phyloP scores from a whole-genome alignment of 2,888 invertebrate genomes.

The Conus canariensis region DNA sequence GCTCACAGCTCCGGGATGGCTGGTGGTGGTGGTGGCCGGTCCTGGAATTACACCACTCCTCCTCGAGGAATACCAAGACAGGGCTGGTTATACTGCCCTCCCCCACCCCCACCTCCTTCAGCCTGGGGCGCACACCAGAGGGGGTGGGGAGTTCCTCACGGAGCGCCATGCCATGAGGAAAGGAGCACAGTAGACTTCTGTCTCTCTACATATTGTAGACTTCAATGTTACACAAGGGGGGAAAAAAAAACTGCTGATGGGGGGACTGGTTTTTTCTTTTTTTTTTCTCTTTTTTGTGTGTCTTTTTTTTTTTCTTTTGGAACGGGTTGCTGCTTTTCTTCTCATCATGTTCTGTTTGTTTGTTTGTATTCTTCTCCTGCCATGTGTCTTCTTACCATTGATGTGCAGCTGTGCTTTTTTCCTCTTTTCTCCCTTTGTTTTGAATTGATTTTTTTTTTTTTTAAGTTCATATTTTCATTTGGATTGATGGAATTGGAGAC shows the following conservation, averaged over 20 bases:
- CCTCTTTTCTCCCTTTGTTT: no score
- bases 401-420: background rate
- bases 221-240: background rate
- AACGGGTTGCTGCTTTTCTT: background rate
- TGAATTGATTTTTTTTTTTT: background rate
- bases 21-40: background rate
- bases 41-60: background rate
- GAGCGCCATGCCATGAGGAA: no score
- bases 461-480: background rate
- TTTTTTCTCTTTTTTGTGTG: background rate
- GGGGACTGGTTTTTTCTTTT: background rate
- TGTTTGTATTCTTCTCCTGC: background rate
- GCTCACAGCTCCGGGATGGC: background rate
- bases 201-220: background rate
- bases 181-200: conserved; percentile 1
- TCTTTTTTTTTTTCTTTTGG: background rate
- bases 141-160: background rate
- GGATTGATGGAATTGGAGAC: background rate
- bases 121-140: background rate
- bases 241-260: conserved; percentile 3
- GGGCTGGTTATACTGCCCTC: background rate
- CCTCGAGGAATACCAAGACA: background rate
- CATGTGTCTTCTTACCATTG: background rate
- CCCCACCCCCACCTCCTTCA: background rate
- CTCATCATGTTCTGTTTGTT: background rate